Evolutionary conservation across 2,888 invertebrate species (phyloP).

Genomic region (Acleris emargana): DNA sequence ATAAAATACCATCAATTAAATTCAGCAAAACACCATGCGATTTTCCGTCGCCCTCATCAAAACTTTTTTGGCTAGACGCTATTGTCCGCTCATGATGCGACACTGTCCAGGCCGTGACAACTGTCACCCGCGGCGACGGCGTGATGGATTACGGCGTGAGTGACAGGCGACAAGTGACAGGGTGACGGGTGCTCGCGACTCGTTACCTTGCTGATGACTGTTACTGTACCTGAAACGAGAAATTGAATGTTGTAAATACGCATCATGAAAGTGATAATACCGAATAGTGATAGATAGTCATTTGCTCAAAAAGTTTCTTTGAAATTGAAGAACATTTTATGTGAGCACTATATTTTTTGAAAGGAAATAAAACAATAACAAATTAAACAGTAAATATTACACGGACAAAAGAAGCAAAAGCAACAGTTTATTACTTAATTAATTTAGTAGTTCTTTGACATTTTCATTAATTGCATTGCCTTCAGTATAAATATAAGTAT

Average conservation of each 20-base stretch:
- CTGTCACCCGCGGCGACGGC: constrained; percentile 29
- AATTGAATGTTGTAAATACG: constrained; percentile 2
- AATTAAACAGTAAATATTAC: too few relatives aligned
- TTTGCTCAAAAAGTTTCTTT: too few relatives aligned
- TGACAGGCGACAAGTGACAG: constrained; percentile 22
- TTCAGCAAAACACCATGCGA: background rate
- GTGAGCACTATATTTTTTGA: too few relatives aligned
- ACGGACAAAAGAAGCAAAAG: too few relatives aligned
- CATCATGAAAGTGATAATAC: background rate
- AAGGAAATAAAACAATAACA: too few relatives aligned
- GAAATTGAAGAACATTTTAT: too few relatives aligned
- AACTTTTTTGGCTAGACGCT: constrained; percentile 26
- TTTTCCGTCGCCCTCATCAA: background rate
- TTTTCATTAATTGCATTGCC: too few relatives aligned
- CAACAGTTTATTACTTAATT: too few relatives aligned
- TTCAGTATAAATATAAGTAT: too few relatives aligned
- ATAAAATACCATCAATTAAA: too few relatives aligned
- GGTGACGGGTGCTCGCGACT: constrained; percentile 18
- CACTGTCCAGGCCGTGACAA: constrained; percentile 26
- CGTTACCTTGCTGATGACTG: constrained; percentile 32
- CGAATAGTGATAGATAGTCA: too few relatives aligned
- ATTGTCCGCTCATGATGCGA: constrained; percentile 32
- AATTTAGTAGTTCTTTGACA: too few relatives aligned
- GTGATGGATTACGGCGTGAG: constrained; percentile 31
- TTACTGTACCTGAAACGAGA: constrained; percentile 31